Evolutionary conservation across 2,888 invertebrate species (phyloP), one percentile per base, ranked within the genome.

Genomic region (Oasisia sp.): DNA sequence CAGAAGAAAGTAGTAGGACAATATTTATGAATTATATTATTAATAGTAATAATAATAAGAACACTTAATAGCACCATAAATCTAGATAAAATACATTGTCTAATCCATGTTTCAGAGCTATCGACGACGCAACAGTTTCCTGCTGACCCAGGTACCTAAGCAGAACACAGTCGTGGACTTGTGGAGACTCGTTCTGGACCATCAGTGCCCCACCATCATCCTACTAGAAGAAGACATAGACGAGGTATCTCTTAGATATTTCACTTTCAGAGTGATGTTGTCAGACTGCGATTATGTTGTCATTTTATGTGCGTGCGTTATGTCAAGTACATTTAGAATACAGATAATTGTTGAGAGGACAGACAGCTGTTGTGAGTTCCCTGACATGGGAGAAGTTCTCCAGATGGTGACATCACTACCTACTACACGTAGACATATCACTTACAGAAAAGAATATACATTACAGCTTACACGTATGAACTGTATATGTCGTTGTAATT

Each of bases 121-220:
- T 94, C 95, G 95, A 45, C 95, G 95, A 92, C 94, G 95, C 50
- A 95, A 96, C 93, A 95, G 95, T 8, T 96, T 95, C 93, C 94
- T 96, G 58, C 95, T 96, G 5, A 96, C 96, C 1, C 96, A 96
- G 94, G 95, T 96, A 95, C 96, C 96, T 7, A 94, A 96, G 92
- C 95, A 96, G 9, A 94, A 95, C 93, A 96, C 96, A 45, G 95
- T 96, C 92, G 94, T 94, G 89, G 96, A 96, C 93, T 96, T 96
- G 94, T 96, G 96, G 96, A 92, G 96, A 27, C 94, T 96, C 92
- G 93, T 96, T n/a, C 95, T 95, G 91, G 95, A 96, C 93, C 95
- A 96, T 92, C 95, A 95, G 91, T 95, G 95, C 92, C 93, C 94
- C 92, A 94, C 95, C 89, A 95, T 96, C 90, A 95, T 96, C 91